phyloP scores from a whole-genome alignment of 2,888 invertebrate genomes.

The Agriotes lineatus region DNA sequence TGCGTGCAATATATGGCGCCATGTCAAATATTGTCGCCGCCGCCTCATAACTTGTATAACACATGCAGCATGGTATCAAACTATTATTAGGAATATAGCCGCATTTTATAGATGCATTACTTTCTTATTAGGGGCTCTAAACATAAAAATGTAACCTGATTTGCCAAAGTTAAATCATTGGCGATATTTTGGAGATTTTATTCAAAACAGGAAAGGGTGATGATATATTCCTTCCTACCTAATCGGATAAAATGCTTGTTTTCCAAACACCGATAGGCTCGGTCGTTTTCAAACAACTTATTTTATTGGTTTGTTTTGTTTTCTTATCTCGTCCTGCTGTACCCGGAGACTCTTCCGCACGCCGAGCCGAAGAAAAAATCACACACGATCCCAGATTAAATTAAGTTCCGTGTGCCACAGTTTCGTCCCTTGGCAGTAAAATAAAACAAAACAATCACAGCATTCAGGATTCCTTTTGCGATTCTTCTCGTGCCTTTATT shows the following conservation, averaged over 20 bases:
- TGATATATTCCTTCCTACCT: constrained; percentile 15
- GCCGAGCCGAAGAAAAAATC: constrained; percentile 43
- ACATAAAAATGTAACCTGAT: too few relatives aligned
- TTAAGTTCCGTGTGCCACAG: constrained; percentile 47
- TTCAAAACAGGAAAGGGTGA: constrained; percentile 1
- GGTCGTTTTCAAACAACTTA: constrained; percentile 42
- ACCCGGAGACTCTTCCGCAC: constrained; percentile 25
- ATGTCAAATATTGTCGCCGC: too few relatives aligned
- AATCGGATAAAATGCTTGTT: constrained; percentile 31
- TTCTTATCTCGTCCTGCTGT: constrained; percentile 40
- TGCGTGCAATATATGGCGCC: too few relatives aligned
- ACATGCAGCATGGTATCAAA: too few relatives aligned
- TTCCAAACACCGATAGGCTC: constrained; percentile 32
- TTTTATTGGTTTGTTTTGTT: constrained; percentile 50
- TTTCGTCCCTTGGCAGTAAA: constrained; percentile 48
- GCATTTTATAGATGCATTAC: too few relatives aligned
- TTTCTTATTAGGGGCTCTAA: too few relatives aligned
- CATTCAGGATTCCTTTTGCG: constrained; percentile 36
- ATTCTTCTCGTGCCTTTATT: constrained; percentile 32
- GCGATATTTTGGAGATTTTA: background rate
- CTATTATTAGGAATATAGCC: too few relatives aligned
- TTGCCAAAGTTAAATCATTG: too few relatives aligned
- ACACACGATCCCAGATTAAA: constrained; percentile 49
- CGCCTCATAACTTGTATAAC: too few relatives aligned
- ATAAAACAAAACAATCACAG: constrained; percentile 50